Percentiles rank a stretch among this genome's conserved stretches.
These are phyloP conservation scores for Peromyscus eremicus DNA, from an alignment of 2,797 vertebrate genomes.

Conservation along the genomic window DNA sequence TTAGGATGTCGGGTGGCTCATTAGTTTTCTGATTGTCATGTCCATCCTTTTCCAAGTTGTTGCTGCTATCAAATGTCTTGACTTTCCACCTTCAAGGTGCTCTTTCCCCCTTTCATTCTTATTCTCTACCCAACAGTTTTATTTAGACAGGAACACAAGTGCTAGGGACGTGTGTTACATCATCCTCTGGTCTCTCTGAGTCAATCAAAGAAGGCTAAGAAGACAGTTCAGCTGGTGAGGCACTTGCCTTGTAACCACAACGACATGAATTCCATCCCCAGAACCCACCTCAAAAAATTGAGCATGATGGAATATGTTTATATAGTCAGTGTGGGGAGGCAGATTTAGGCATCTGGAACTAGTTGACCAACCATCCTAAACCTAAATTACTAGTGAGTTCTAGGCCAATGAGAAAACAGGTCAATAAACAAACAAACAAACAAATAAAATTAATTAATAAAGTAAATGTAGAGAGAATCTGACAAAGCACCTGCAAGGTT, in stretches of 20 bases:
- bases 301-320: neutral
- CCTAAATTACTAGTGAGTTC: neutral
- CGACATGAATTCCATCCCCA: neutral
- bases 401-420: neutral
- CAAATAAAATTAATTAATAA: neutral
- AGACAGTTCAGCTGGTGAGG: neutral
- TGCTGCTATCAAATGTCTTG: neutral
- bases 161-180: neutral
- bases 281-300: neutral
- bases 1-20: neutral
- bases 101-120: neutral
- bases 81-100: neutral
- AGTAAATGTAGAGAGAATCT: neutral
- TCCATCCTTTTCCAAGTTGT: neutral
- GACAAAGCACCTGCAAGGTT: neutral
- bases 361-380: neutral
- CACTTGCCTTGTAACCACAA: neutral
- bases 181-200: neutral
- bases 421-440: neutral
- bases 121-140: neutral
- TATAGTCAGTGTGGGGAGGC: neutral
- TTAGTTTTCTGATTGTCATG: neutral
- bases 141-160: rapidly evolving
- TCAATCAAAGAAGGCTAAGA: neutral
- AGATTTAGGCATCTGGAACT: neutral